Conservation (phyloP, 2,797 vertebrate species). For the Lithobates sylvaticus region DNA sequence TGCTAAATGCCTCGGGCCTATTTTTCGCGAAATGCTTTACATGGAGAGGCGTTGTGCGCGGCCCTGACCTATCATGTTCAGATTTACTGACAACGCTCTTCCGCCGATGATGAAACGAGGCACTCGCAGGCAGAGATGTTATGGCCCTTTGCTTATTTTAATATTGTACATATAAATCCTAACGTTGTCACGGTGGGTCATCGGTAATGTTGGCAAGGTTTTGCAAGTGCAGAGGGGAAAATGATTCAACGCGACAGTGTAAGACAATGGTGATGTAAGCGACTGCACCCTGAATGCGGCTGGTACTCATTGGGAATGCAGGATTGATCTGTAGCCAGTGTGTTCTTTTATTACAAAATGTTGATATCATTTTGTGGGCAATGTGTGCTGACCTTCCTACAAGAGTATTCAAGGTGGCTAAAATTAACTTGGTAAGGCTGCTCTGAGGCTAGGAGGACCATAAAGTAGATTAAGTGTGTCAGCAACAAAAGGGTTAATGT, state of each 20-base stretch:
- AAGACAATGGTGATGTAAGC: not conserved
- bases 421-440: too few species aligned
- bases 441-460: too few species aligned
- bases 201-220: not conserved
- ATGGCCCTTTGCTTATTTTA: constrained; percentile 38
- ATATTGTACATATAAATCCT: constrained; percentile 36
- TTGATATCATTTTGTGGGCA: too few species aligned
- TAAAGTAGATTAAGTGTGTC: too few species aligned
- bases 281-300: too few species aligned
- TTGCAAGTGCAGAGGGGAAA: not conserved
- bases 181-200: not conserved
- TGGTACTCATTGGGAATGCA: too few species aligned
- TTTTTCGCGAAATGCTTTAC: constrained; percentile 6
- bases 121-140: constrained; percentile 4
- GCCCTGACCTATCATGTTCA: constrained; percentile 6
- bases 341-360: too few species aligned
- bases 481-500: too few species aligned
- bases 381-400: too few species aligned
- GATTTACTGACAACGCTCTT: constrained; percentile 33
- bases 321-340: too few species aligned
- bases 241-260: not conserved
- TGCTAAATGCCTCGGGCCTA: not conserved
- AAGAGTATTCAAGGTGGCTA: too few species aligned
- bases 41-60: not conserved
- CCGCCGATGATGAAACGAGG: constrained; percentile 25